Conservation (phyloP, 1,140 invertebrate species). For the Phthorimaea operculella region DNA sequence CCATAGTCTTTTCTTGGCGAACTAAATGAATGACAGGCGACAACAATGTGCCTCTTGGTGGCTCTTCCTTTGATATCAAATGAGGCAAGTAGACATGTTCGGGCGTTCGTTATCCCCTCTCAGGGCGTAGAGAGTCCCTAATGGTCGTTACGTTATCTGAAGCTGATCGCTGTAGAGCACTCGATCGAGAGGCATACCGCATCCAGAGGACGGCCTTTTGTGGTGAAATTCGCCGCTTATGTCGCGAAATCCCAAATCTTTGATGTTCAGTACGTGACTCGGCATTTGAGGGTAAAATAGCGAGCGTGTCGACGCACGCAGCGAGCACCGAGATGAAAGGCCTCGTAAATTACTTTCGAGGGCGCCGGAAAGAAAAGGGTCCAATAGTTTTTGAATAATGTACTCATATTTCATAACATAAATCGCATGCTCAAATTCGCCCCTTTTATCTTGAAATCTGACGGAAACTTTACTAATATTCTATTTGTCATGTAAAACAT, state of each 20-base stretch:
- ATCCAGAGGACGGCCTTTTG: slow-evolving; percentile 12
- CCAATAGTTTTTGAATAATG: too few species aligned
- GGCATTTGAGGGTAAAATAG: slow-evolving; percentile 13
- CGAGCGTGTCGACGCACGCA: slow-evolving; percentile 10
- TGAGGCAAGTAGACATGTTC: slow-evolving; percentile 3
- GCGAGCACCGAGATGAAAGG: slow-evolving; percentile 4
- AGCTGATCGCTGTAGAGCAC: slow-evolving; percentile 11
- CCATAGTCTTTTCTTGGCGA: neutral
- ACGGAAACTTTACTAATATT: neutral
- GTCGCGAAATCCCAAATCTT: slow-evolving; percentile 12
- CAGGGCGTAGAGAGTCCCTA: neutral
- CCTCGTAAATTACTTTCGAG: neutral
- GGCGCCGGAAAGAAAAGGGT: neutral
- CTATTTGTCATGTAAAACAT: neutral
- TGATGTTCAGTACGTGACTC: slow-evolving; percentile 21
- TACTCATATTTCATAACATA: too few species aligned
- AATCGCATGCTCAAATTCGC: neutral
- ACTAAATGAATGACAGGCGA: neutral
- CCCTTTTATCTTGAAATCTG: neutral
- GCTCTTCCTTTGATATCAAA: slow-evolving; percentile 5
- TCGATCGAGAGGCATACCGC: slow-evolving; percentile 12
- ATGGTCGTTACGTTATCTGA: slow-evolving; percentile 13
- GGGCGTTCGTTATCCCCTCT: slow-evolving; percentile 4
- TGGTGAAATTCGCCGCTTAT: slow-evolving; percentile 8
- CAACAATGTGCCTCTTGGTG: slow-evolving; percentile 4